Evolutionary conservation across 2,888 invertebrate species (phyloP).

Genomic region (Teinopalpus imperialis): DNA sequence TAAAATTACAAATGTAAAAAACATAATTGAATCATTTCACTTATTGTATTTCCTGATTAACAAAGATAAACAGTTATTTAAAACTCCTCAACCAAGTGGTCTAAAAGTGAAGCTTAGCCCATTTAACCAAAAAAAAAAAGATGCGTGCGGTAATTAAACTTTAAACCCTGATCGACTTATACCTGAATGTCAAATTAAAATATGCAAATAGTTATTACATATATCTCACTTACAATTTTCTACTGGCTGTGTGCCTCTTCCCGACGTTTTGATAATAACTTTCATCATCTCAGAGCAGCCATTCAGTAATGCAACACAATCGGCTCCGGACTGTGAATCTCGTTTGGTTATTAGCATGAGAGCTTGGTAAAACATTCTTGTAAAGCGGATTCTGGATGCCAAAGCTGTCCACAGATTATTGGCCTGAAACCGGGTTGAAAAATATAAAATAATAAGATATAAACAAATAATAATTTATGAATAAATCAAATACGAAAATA

Average conservation of each 20-base stretch:
- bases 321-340: conserved; percentile 85
- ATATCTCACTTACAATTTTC: conserved; percentile 74
- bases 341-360: conserved; percentile 86
- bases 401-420: conserved; percentile 83
- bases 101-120: no score
- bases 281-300: conserved; percentile 92
- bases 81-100: no score
- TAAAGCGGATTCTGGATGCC: conserved; percentile 92
- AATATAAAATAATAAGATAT: not conserved
- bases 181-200: no score
- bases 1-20: conserved; percentile 1
- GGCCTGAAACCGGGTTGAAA: conserved; percentile 40
- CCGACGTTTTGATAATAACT: conserved; percentile 88
- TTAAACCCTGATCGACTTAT: no score
- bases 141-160: no score
- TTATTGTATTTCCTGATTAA: no score
- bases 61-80: no score
- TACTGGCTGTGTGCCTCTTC: conserved; percentile 85
- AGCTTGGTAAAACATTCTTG: conserved; percentile 92
- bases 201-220: no score
- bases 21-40: no score
- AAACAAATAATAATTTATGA: conserved; percentile 5
- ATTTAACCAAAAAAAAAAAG: no score
- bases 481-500: no score
- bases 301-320: conserved; percentile 90